Evolutionary conservation across 2,797 vertebrate species (phyloP).

Genomic region (Falco peregrinus): DNA sequence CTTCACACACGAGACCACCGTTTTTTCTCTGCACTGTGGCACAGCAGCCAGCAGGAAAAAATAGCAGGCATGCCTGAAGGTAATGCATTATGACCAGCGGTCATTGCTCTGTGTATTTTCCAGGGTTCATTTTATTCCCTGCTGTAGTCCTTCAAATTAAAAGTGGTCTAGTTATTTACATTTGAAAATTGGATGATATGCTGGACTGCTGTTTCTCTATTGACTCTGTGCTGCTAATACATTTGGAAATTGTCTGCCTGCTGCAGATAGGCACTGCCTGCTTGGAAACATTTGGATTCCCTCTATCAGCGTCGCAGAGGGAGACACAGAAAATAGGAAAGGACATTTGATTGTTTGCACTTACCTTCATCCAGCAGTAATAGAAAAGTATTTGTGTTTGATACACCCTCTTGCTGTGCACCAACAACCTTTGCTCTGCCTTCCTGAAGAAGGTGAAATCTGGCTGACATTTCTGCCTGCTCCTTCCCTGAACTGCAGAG

Average conservation of each 20-base stretch:
- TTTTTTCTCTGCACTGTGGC: not conserved
- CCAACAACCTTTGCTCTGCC: not conserved
- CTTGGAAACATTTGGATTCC: slow-evolving; percentile 45
- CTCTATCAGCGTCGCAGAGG: slow-evolving; percentile 44
- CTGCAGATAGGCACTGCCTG: slow-evolving; percentile 60
- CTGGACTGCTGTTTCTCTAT: slow-evolving; percentile 61
- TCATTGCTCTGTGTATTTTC: slow-evolving; percentile 7
- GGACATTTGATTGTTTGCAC: slow-evolving; percentile 43
- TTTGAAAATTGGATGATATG: slow-evolving; percentile 66
- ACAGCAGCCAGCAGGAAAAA: not conserved
- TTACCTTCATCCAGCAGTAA: slow-evolving; percentile 29
- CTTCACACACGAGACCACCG: accelerated
- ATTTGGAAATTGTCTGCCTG: slow-evolving; percentile 60
- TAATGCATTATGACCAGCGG: not conserved
- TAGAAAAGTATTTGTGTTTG: not conserved
- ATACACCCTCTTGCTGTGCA: not conserved
- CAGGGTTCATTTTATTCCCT: slow-evolving; percentile 33
- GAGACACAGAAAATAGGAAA: slow-evolving; percentile 43
- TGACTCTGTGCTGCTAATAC: slow-evolving; percentile 53
- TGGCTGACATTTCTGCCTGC: not conserved
- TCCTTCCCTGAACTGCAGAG: not conserved
- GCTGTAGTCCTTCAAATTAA: slow-evolving; percentile 50
- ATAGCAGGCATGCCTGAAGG: not conserved
- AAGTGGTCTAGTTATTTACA: slow-evolving; percentile 63
- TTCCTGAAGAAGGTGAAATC: not conserved